Evolutionary conservation across 2,113 vertebrate species (phyloP).

Genomic region (Paradisaea rubra): DNA sequence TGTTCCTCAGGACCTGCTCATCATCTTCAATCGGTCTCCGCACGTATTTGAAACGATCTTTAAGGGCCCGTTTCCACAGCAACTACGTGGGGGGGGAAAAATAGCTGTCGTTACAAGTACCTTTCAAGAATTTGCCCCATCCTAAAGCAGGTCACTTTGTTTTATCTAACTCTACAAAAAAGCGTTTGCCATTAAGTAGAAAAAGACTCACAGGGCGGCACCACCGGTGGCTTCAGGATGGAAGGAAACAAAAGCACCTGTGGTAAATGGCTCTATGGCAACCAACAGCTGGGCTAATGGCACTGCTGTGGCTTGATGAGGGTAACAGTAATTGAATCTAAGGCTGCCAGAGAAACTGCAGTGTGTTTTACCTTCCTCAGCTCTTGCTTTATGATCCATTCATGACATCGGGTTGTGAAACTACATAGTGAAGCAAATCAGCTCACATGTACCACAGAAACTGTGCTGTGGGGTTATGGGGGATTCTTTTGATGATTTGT

Average conservation of each 20-base stretch:
- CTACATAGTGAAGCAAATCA: neutral
- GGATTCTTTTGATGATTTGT: fast-evolving
- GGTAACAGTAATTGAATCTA: neutral
- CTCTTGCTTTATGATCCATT: neutral
- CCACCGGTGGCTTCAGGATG: neutral
- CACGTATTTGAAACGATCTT: conserved; percentile 75
- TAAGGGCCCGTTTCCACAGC: conserved; percentile 75
- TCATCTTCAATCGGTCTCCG: conserved; percentile 72
- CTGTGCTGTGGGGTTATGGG: neutral
- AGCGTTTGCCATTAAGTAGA: neutral
- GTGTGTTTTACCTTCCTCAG: neutral
- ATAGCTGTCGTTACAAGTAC: neutral
- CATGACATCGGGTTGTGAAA: neutral
- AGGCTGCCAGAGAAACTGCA: neutral
- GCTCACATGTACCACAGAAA: neutral
- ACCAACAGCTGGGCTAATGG: neutral
- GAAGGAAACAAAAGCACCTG: neutral
- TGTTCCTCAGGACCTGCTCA: conserved; percentile 74
- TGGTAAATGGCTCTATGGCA: neutral
- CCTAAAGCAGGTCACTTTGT: neutral
- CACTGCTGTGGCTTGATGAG: neutral
- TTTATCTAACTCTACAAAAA: neutral
- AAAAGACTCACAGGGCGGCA: neutral
- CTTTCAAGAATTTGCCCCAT: neutral
- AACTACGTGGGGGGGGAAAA: neutral